Evolutionary conservation across 1,140 invertebrate species (phyloP), one percentile per base, ranked within the genome.

Genomic region (Caerostris darwini): DNA sequence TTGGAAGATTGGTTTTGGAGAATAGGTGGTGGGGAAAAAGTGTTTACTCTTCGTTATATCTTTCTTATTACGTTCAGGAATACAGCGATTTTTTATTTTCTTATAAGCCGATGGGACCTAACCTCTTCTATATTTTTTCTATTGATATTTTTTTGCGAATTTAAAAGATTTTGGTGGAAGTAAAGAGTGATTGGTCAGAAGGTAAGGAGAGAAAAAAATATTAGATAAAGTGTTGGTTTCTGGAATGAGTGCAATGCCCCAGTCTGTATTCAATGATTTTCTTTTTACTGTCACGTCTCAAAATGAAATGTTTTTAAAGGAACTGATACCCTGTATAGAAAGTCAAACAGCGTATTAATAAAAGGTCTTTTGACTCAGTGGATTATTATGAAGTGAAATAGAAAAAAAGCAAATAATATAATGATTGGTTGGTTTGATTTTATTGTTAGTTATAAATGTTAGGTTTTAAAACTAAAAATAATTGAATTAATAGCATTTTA

Each of bases 1-100:
- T 58, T 85, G 17, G 54, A 57, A 85, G 82, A 85, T 85, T 85
- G 82, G 54, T 85, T 85, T 85, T 77, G 71, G 71, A 85, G 56
- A 85, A 58, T 19, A 85, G 57, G n/a, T 57, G 54, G 57, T 85
- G 57, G 17, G 8, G 82, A 85, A 34, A 34, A 85, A 58, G 4
- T 56, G 82, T 85, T 85, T 85, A 85, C 53, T 57, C 19, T 85
- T 85, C n/a, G 54, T 85, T 85, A 77, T 77, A 77, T 85, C 57
- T 58, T 85, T 85, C 54, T 85, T 85, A 85, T 85, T 85, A 58
- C 82, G 56, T 85, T 57, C 57, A 17, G 19, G 57, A n/a, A 34
- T 57, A 85, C 82, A 58, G 56, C 14, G 56, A 85, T 19, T n/a
- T 17, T 83, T 57, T 83, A 19, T 83, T 58, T 85, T 58, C 19